A percentile compares a stretch with the other conserved stretches of the same genome.
These are phyloP conservation scores for Thyatira batis DNA, from an alignment of 2,888 invertebrate genomes.

Conservation along the genomic window DNA sequence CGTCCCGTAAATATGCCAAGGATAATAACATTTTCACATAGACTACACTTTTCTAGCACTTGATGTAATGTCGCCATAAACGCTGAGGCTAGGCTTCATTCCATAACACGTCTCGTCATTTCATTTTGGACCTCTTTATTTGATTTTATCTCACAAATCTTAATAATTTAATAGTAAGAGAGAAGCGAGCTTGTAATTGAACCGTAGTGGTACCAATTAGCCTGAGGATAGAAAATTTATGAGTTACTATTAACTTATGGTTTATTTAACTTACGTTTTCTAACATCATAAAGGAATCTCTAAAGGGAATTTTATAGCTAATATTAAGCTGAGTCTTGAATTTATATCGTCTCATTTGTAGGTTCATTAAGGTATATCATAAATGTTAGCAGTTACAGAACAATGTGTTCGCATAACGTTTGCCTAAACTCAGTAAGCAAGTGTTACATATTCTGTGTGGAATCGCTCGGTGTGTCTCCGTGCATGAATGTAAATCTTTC, in stretches of 20 bases:
- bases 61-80: background rate
- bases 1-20: slow-evolving; percentile 1
- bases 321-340: background rate
- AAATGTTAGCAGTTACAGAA: background rate
- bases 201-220: background rate
- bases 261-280: background rate
- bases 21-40: background rate
- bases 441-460: background rate
- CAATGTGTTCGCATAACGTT: background rate
- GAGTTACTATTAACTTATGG: background rate
- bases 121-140: background rate
- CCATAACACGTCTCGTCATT: background rate
- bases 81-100: background rate
- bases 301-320: background rate
- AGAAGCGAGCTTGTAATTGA: background rate
- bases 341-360: background rate
- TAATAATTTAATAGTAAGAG: background rate
- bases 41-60: background rate
- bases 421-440: background rate
- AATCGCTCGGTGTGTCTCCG: slow-evolving; percentile 4
- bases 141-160: background rate
- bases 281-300: background rate
- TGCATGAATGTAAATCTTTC: slow-evolving; percentile 6
- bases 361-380: too few species aligned
- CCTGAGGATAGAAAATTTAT: background rate